Evolutionary conservation across 2,797 vertebrate genomes (phyloP).

Genomic region (Loris lydekkerianus): DNA sequence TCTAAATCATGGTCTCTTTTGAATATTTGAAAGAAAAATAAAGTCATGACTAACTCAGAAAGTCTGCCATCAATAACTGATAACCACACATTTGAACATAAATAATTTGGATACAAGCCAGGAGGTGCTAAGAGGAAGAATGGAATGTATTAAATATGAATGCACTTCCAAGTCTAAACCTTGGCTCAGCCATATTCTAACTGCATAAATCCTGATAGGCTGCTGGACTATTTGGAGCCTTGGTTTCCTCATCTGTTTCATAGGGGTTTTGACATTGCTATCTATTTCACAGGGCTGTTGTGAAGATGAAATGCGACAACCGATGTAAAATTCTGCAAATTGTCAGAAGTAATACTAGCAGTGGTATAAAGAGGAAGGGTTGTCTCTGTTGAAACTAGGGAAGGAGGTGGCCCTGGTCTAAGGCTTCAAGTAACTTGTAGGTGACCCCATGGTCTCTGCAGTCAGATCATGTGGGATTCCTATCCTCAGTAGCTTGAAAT

Average conservation of each 20-base stretch:
- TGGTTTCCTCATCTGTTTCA: neutral
- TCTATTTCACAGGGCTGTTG: neutral
- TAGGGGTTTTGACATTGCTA: neutral
- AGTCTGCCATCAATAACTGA: neutral
- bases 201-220: neutral
- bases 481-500: neutral
- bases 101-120: neutral
- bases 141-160: slow-evolving; percentile 2
- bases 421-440: neutral
- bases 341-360: neutral
- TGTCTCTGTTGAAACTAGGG: neutral
- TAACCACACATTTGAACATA: slow-evolving; percentile 1
- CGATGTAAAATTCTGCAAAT: neutral
- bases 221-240: neutral
- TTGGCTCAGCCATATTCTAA: neutral
- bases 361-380: neutral
- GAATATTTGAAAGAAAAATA: slow-evolving; percentile 35
- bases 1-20: slow-evolving; percentile 30
- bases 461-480: neutral
- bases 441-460: neutral
- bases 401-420: neutral
- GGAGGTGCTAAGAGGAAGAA: neutral
- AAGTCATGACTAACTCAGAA: neutral
- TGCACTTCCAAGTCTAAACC: neutral
- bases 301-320: slow-evolving; percentile 3